Evolutionary conservation across 2,888 invertebrate genomes (phyloP).

Genomic region (Leptinotarsa tumamoca): DNA sequence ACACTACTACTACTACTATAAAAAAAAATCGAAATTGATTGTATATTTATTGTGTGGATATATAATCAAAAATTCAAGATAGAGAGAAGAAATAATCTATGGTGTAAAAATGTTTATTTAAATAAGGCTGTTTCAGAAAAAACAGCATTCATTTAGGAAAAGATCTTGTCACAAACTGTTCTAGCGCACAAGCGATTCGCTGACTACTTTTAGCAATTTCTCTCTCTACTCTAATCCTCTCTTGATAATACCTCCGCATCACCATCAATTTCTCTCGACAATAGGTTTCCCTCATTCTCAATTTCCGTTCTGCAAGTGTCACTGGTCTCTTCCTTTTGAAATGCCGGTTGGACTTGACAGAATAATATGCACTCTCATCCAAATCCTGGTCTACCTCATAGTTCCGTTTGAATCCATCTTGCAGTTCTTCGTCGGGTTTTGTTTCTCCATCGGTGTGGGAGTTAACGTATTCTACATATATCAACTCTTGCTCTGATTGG

Average conservation of each 20-base stretch:
- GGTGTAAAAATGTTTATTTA: neutral
- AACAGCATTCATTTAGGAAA: neutral
- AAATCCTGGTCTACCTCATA: neutral
- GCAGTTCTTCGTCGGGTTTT: neutral
- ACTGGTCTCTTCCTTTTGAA: neutral
- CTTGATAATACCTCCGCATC: neutral
- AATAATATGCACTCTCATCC: neutral
- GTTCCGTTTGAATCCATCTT: neutral
- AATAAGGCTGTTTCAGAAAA: neutral
- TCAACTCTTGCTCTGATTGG: neutral
- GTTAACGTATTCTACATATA: neutral
- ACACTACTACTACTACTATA: too few relatives aligned
- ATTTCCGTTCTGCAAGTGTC: neutral
- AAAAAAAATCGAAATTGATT: too few relatives aligned
- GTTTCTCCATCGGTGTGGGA: neutral
- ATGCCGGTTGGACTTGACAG: neutral
- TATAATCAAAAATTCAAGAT: too few relatives aligned
- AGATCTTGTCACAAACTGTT: neutral
- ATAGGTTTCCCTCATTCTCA: neutral
- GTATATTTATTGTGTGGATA: too few relatives aligned
- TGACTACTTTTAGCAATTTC: slow-evolving; percentile 9
- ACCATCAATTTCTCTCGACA: neutral
- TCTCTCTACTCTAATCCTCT: slow-evolving; percentile 2
- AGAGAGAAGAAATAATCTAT: too few relatives aligned
- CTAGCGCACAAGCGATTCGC: neutral